Percentiles rank a stretch among this genome's conserved stretches.
Conservation (phyloP, 2,888 invertebrate species). For the Coelopa pilipes region DNA sequence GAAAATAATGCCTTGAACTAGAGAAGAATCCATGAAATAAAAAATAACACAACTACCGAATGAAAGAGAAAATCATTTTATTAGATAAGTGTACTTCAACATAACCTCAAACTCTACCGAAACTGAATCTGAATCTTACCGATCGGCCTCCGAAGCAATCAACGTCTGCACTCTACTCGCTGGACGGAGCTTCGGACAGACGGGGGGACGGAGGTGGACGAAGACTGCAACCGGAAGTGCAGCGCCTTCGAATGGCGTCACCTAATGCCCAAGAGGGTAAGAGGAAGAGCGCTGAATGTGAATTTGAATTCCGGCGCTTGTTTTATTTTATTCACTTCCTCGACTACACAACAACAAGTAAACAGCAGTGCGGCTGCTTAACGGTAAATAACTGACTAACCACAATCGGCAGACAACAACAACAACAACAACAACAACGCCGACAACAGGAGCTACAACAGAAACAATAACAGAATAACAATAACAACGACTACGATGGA, state of each 20-base stretch:
- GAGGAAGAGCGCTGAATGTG: slow-evolving; percentile 25
- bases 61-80: neutral
- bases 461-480: neutral
- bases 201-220: too few relatives aligned
- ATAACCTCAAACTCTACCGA: neutral
- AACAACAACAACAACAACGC: neutral
- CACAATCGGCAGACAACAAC: slow-evolving; percentile 20
- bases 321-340: slow-evolving; percentile 25
- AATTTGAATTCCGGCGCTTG: slow-evolving; percentile 25
- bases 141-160: too few relatives aligned
- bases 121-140: too few relatives aligned
- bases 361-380: neutral
- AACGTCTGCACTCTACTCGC: neutral
- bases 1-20: too few relatives aligned
- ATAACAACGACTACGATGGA: neutral
- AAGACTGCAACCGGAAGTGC: neutral
- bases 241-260: slow-evolving; percentile 23
- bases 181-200: neutral
- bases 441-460: slow-evolving; percentile 3
- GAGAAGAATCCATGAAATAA: too few relatives aligned
- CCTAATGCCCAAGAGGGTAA: slow-evolving; percentile 15
- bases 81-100: neutral
- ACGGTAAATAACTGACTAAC: slow-evolving; percentile 19
- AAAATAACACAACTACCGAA: neutral
- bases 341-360: neutral